Base-by-base conservation (phyloP, 2,888 invertebrate genomes). In the Cyclophora punctaria region DNA sequence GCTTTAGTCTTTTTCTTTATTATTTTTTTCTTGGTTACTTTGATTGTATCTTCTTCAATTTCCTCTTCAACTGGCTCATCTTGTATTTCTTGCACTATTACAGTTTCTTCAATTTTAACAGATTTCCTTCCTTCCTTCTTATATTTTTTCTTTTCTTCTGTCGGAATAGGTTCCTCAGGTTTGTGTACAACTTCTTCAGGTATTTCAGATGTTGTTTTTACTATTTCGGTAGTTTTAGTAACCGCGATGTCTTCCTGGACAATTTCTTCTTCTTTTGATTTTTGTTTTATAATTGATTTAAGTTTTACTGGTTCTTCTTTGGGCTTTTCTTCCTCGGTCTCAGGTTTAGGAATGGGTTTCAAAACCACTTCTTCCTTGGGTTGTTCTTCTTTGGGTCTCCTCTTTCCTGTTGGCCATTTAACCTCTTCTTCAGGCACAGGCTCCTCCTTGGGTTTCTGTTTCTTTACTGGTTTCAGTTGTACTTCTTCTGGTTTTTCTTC, bases 401-500 rank as follows among this genome's bases (percentile, higher is more conserved):
- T 59, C n/a, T 62, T 67, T 3, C 59, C 56, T 52, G 58, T 71
- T 53, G 52, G 59, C 35, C 20, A 34, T 5, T 44, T 63, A 55
- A 48, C 60, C 49, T 3, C 58, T 51, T 89, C 84, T 59, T 83
- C 82, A 1, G 73, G 63, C 59, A 83, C 82, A 1, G 73, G 62
- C 55, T 83, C 77, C 47, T 79, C 75, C 47, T 71, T 74, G n/a
- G 51, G 51, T 45, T 60, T 62, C 48, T 68, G 71, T 44, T 71
- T 65, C 41, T 66, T 67, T 47, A 79, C 57, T 33, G 85, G 84
- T 57, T 89, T 89, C 0, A 87, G 62, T 3, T 66, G 62, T 1
- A 84, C 73, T 60, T 86, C 81, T 60, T 85, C 78, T 7, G 80
- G 71, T 60, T 86, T 85, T 81, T 83, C 56, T 85, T 89, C 80